These are phyloP conservation scores for Atherinosoma microstoma DNA, from an alignment of 2,797 vertebrate species.

Conservation along the genomic window DNA sequence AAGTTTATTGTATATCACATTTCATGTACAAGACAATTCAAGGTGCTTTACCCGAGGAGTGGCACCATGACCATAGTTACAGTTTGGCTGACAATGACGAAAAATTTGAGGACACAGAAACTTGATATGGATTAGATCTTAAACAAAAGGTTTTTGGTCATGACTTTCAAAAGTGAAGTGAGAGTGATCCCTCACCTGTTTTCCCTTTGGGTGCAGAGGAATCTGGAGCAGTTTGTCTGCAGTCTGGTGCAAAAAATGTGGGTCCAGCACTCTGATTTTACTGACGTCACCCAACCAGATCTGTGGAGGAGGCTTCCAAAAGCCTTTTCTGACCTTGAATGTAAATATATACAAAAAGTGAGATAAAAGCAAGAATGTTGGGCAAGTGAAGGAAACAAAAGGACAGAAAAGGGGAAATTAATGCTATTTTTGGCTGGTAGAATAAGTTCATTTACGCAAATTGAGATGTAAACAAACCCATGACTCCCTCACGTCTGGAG, in stretches of 20 bases:
- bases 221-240: constrained; percentile 88
- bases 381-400: not conserved
- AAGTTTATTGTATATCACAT: too few species aligned
- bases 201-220: constrained; percentile 79
- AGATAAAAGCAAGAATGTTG: constrained; percentile 19
- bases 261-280: constrained; percentile 91
- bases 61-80: not conserved
- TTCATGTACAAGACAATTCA: too few species aligned
- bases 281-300: constrained; percentile 88
- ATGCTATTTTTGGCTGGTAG: not conserved
- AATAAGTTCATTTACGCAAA: constrained; percentile 41
- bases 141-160: not conserved
- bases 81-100: not conserved
- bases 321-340: constrained; percentile 88
- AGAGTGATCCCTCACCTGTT: constrained; percentile 80
- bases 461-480: constrained; percentile 44
- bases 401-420: constrained; percentile 1
- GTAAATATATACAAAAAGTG: constrained; percentile 17
- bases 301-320: constrained; percentile 93
- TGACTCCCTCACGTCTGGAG: constrained; percentile 43
- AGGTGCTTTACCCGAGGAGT: not conserved
- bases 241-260: constrained; percentile 90
- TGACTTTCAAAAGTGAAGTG: not conserved
- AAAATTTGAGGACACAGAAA: not conserved
- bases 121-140: not conserved